Evolutionary conservation across 2,797 vertebrate species (phyloP).

Genomic region (Neosilurus mollespiculum): DNA sequence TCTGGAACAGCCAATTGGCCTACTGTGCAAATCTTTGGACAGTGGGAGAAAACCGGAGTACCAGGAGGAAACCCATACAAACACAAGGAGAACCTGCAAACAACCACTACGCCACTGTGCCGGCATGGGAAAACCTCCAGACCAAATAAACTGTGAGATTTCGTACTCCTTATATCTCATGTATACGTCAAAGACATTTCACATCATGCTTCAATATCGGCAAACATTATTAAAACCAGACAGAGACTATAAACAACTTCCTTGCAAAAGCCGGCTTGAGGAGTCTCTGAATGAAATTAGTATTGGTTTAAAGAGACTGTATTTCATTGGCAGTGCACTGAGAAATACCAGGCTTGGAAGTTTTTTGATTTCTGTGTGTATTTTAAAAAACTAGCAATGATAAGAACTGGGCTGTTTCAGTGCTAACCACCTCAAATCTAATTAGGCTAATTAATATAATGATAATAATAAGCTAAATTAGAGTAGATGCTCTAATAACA

Average conservation of each 20-base stretch:
- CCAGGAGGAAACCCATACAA: no score
- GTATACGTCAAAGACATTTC: neutral
- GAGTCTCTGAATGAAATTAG: neutral
- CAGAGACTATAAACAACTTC: slow-evolving; percentile 7
- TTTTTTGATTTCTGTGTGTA: neutral
- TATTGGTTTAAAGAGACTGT: slow-evolving; percentile 14
- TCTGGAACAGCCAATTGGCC: no score
- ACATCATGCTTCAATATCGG: neutral
- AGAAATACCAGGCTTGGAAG: neutral
- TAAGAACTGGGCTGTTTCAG: neutral
- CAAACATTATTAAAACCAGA: slow-evolving; percentile 1
- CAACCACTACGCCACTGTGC: no score
- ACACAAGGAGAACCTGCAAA: no score
- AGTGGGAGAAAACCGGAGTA: no score
- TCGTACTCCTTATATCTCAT: neutral
- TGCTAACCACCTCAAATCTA: neutral
- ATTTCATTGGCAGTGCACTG: neutral
- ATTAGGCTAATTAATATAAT: neutral
- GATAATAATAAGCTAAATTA: neutral
- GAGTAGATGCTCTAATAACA: neutral
- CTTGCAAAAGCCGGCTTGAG: neutral
- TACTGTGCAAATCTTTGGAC: no score
- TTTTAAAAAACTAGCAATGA: neutral
- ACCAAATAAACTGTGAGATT: slow-evolving; percentile 1
- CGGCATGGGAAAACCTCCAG: slow-evolving; percentile 1